Base-by-base conservation (phyloP, 2,888 invertebrate genomes). In the Zaprionus bogoriensis region DNA sequence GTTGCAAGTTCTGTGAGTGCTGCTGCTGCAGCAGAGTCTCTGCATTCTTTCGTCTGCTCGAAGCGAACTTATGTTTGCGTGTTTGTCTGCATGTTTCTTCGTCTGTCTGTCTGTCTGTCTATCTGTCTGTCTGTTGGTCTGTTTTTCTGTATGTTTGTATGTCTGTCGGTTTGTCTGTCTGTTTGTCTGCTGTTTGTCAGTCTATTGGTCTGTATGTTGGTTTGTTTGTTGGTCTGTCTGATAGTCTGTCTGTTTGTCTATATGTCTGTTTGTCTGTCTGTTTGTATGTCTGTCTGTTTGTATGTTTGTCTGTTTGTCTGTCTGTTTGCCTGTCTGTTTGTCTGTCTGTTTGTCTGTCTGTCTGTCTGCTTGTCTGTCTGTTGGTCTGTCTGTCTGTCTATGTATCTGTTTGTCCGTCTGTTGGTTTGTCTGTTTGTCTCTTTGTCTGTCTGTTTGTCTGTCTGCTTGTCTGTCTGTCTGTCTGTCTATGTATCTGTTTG, bases 1-100 rank as follows among this genome's bases (percentile, higher is more conserved):
- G 64, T 50, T 63, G 53, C 58, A 44, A 69, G 53, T 55, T 62
- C 3, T 36, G 32, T 17, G 14, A 14, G 14, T 2, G 14, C 32
- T 27, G 30, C 14, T 32, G 32, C 14, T 32, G 32, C 3, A 27
- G 10, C 25, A 27, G n/a, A n/a, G 9, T 27, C 25, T 27, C 20
- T 38, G 30, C 38, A 38, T 38, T 28, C 41, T n/a, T n/a, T n/a
- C n/a, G n/a, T n/a, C n/a, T n/a, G n/a, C n/a, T n/a, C n/a, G n/a
- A n/a, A n/a, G n/a, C n/a, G n/a, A n/a, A n/a, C n/a, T n/a, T n/a
- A n/a, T n/a, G n/a, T n/a, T n/a, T n/a, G n/a, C n/a, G n/a, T n/a
- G n/a, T n/a, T n/a, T 39, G 51, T 54, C 38, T 47, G 63, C 44
- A n/a, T 53, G 38, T 39, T 10, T 6, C 38, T 54, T 12, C 6